Percentiles rank a stretch among this genome's conserved stretches.
Evolutionary conservation across 1,140 invertebrate species (phyloP).

Genomic region (Mycetomoellerius zeteki): DNA sequence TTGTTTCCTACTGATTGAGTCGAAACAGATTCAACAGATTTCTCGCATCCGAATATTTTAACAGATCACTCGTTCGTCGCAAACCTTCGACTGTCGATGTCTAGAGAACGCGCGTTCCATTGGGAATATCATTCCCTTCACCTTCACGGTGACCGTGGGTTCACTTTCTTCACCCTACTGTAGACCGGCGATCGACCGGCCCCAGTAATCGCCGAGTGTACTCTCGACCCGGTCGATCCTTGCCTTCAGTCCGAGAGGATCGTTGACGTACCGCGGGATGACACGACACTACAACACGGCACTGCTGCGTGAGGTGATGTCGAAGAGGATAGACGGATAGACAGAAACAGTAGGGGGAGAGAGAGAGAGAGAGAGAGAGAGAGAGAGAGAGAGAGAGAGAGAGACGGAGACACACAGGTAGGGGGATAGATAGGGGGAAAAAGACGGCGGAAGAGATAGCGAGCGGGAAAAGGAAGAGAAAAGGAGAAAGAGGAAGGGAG

Average conservation of each 20-base stretch:
- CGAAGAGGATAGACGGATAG: constrained; percentile 66
- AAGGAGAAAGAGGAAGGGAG: constrained; percentile 11
- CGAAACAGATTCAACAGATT: constrained; percentile 36
- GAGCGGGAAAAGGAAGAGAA: constrained; percentile 31
- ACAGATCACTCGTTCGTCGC: constrained; percentile 31
- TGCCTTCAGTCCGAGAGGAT: constrained; percentile 71
- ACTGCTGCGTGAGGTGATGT: constrained; percentile 75
- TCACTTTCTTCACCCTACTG: constrained; percentile 55
- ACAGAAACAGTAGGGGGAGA: constrained; percentile 54
- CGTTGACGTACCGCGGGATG: constrained; percentile 78
- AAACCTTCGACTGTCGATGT: constrained; percentile 18
- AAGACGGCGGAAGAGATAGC: constrained; percentile 46
- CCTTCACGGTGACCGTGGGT: constrained; percentile 26
- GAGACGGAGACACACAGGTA: constrained; percentile 16
- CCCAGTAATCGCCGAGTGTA: constrained; percentile 61
- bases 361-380: constrained; percentile 28
- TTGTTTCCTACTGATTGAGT: neutral
- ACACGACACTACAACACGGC: constrained; percentile 77
- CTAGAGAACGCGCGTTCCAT: constrained; percentile 27
- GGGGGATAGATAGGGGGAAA: constrained; percentile 46
- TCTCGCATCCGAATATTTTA: neutral
- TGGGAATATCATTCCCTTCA: constrained; percentile 47
- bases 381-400: constrained; percentile 19
- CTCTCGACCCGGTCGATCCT: constrained; percentile 71
- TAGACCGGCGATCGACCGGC: constrained; percentile 48